Conservation (phyloP, 2,113 vertebrate genomes). For the Halichoeres trimaculatus region DNA sequence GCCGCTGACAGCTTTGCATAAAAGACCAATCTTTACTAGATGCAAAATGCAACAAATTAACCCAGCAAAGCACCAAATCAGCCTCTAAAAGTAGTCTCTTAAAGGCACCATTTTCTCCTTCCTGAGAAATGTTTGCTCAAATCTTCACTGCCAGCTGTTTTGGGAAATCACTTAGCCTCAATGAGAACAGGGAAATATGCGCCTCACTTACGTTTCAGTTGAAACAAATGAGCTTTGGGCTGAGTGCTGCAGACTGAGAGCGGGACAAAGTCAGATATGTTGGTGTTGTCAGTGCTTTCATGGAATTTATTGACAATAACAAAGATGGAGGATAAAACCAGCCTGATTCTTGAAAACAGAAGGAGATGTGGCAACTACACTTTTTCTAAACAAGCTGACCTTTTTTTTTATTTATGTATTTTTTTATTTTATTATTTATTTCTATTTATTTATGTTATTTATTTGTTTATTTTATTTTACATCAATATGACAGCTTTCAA, state of each 20-base stretch:
- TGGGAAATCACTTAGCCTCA: background rate
- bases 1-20: too few relatives aligned
- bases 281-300: background rate
- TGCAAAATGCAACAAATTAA: background rate
- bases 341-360: background rate
- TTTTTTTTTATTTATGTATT: too few relatives aligned
- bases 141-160: background rate
- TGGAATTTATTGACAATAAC: background rate
- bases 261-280: background rate
- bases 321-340: background rate
- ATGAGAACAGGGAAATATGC: background rate
- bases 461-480: too few relatives aligned
- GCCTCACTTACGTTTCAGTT: background rate
- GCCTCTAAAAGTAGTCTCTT: background rate
- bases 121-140: background rate
- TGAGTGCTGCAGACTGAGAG: background rate
- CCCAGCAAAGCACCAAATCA: background rate
- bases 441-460: too few relatives aligned
- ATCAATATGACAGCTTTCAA: too few relatives aligned
- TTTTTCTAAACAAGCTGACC: too few relatives aligned
- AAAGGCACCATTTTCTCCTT: background rate
- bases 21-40: background rate
- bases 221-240: background rate
- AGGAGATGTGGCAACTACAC: too few relatives aligned
- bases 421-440: too few relatives aligned